Evolutionary conservation across 2,888 invertebrate genomes (phyloP), one percentile per base, ranked within the genome.

Genomic region (Pseudanteris insignis): DNA sequence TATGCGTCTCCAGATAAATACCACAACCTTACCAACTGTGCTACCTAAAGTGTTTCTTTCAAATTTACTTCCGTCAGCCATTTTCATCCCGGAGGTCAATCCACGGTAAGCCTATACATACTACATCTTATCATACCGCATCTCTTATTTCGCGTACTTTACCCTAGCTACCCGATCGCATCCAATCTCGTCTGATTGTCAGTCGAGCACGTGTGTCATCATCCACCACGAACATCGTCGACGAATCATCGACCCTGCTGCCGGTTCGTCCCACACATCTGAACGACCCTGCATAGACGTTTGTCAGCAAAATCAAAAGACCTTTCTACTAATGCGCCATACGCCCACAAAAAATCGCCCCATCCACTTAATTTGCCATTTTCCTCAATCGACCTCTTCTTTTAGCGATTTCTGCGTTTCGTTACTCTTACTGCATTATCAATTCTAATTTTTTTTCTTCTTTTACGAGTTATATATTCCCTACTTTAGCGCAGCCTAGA

Each of bases 371-470:
- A n/a, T n/a, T n/a, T n/a, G n/a, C n/a, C n/a, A n/a, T n/a, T n/a
- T n/a, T n/a, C n/a, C n/a, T n/a, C n/a, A n/a, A 5, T 21, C 21
- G 21, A 21, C 4, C 21, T 7, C 4, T 5, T 7, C 4, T 21
- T 21, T 7, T 4, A 5, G 21, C 21, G 21, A 21, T 7, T 21
- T 21, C n/a, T n/a, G n/a, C n/a, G n/a, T n/a, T n/a, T n/a, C n/a
- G n/a, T n/a, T n/a, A n/a, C n/a, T n/a, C n/a, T n/a, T n/a, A n/a
- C n/a, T 9, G 26, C 57, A 65, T 64, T 63, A 67, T 68, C 68
- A 67, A 65, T 68, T 66, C 64, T 58, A 53, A 46, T 51, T 40
- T 41, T 50, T 64, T 63, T 59, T 67, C 57, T 61, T 61, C 66
- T 61, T 65, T 64, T 36, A 62, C 33, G 63, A 33, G n/a, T n/a